phyloP scores from a whole-genome alignment of 2,797 vertebrate genomes.

The Darevskia mixta region DNA sequence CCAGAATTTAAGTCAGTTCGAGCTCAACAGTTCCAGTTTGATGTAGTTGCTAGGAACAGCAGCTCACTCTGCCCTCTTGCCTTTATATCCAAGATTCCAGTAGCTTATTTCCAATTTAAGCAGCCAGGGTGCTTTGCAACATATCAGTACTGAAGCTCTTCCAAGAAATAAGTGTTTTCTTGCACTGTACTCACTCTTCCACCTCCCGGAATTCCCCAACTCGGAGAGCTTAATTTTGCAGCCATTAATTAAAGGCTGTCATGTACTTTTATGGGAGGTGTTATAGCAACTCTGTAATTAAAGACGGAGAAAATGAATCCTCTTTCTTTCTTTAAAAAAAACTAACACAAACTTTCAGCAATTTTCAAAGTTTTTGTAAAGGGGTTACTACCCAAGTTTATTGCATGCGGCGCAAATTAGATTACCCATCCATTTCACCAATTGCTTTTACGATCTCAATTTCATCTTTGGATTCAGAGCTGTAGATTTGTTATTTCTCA shows the following conservation, averaged over 20 bases:
- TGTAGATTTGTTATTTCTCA: background rate
- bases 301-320: background rate
- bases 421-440: slow-evolving; percentile 17
- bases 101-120: slow-evolving; percentile 45
- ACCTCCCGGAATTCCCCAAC: slow-evolving; percentile 54
- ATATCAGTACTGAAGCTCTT: slow-evolving; percentile 27
- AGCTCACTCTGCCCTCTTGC: slow-evolving; percentile 3
- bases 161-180: slow-evolving; percentile 51
- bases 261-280: slow-evolving; percentile 19
- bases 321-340: background rate
- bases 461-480: slow-evolving; percentile 11
- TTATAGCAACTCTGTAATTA: slow-evolving; percentile 24
- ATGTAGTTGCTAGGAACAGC: fast-evolving
- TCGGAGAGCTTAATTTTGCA: slow-evolving; percentile 22
- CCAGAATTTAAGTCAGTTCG: slow-evolving; percentile 20
- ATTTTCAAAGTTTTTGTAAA: slow-evolving; percentile 1
- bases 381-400: slow-evolving; percentile 9
- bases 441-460: slow-evolving; percentile 27
- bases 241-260: slow-evolving; percentile 34
- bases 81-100: background rate
- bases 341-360: slow-evolving; percentile 16
- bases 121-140: background rate
- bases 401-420: background rate
- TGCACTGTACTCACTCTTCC: slow-evolving; percentile 18
- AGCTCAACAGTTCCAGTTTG: background rate